Evolutionary conservation across 2,797 vertebrate genomes (phyloP), one percentile per base, ranked within the genome.

Genomic region (Melanogrammus aeglefinus): DNA sequence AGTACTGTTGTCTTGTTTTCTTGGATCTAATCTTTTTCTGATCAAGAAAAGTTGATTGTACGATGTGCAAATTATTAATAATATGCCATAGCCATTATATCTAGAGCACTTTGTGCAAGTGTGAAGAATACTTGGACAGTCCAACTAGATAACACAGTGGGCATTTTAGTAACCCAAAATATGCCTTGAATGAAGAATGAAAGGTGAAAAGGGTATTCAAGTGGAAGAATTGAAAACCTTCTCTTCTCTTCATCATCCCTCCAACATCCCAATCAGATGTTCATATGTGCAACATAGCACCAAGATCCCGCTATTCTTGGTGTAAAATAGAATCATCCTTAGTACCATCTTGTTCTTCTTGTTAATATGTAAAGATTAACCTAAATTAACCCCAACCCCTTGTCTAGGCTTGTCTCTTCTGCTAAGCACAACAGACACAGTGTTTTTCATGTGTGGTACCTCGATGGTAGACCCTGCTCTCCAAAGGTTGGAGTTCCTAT

Each of bases 211-310:
- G 73, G 78, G 21, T 79, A 63, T 44, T 33, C 73, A 39, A 75
- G 71, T 75, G 81, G 44, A 82, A 83, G 84, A 72, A 21, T 38
- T 79, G 63, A 78, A 47, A 74, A 47, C 83, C 74, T 79, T 41
- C 39, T 41, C 39, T 41, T 12, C 8, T 12, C 8, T 10, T 13
- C 39, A 41, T 39, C 38, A 6, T 39, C 38, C 39, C 39, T 9
- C 39, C 39, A 3, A 36, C 39, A 41, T 41, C 6, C 39, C 9
- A 36, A 36, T 36, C 5, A 5, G 39, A 39, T 39, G 38, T 39
- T 41, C 39, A 41, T 12, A 12, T 41, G 9, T 41, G 39, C 10
- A 41, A 13, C 12, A 12, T 41, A 41, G 36, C 36, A 38, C 36
- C 36, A 38, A 38, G 39, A 41, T 41, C 39, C 39, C 14, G 39